A percentile compares a stretch with the other conserved stretches of the same genome.
Conservation (phyloP, 2,797 vertebrate species). For the Coccyzus lansbergi region DNA sequence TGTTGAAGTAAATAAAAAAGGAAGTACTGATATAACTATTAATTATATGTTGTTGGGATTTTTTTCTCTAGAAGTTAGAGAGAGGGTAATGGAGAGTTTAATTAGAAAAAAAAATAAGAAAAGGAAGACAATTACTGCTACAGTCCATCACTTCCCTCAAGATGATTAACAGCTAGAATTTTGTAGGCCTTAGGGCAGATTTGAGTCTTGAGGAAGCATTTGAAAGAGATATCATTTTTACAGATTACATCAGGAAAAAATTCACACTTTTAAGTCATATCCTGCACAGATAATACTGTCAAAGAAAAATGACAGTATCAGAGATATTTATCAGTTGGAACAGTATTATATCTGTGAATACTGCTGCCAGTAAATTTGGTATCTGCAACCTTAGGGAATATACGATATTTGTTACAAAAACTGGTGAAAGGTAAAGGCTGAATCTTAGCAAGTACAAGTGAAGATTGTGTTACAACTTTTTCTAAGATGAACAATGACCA, state of each 20-base stretch:
- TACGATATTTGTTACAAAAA: constrained; percentile 10
- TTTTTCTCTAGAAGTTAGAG: not conserved
- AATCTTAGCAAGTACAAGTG: not conserved
- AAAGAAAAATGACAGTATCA: constrained; percentile 47
- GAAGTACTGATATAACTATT: not conserved
- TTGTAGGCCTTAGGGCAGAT: constrained; percentile 46
- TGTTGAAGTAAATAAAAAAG: constrained; percentile 24
- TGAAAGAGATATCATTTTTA: constrained; percentile 52
- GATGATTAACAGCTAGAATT: constrained; percentile 54
- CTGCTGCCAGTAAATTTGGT: constrained; percentile 3
- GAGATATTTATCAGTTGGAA: constrained; percentile 38
- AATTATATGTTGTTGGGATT: constrained; percentile 34
- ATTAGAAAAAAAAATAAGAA: constrained; percentile 44
- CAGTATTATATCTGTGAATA: constrained; percentile 22
- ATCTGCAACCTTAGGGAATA: constrained; percentile 12
- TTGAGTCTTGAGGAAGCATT: constrained; percentile 42
- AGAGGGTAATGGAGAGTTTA: constrained; percentile 58
- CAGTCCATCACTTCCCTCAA: constrained; percentile 30
- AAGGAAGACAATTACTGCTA: constrained; percentile 44
- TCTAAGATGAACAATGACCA: not conserved
- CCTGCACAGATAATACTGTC: constrained; percentile 25
- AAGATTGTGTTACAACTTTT: not conserved
- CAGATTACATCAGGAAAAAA: constrained; percentile 19
- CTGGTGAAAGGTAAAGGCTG: not conserved
- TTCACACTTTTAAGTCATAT: not conserved